Percentiles rank a stretch among this genome's conserved stretches.
phyloP scores from a whole-genome alignment of 2,113 vertebrate species.

The Pantherophis guttatus region DNA sequence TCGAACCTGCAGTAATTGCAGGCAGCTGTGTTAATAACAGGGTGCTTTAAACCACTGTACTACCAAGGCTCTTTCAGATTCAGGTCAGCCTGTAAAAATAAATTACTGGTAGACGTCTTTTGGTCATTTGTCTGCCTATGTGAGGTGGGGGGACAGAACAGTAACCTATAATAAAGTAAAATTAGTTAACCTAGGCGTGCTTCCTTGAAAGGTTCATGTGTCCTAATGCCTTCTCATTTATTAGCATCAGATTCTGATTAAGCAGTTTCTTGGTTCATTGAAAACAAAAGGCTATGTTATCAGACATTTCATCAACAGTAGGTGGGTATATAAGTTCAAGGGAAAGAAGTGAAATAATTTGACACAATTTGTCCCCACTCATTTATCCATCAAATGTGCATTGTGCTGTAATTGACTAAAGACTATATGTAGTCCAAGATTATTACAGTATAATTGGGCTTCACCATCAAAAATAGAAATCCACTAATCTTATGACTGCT shows the following conservation, averaged over 20 bases:
- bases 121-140: too few relatives aligned
- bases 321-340: not conserved
- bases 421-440: too few relatives aligned
- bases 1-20: too few relatives aligned
- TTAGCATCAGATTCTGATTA: not conserved
- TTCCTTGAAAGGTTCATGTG: not conserved
- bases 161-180: not conserved
- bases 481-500: not conserved
- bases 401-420: not conserved
- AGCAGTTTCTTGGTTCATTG: not conserved
- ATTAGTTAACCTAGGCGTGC: not conserved
- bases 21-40: too few relatives aligned
- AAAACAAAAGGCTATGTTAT: not conserved
- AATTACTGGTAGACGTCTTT: too few relatives aligned
- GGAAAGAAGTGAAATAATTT: not conserved
- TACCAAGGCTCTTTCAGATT: too few relatives aligned
- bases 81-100: too few relatives aligned
- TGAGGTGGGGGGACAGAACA: too few relatives aligned
- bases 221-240: not conserved
- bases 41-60: too few relatives aligned
- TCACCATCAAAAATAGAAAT: not conserved
- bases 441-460: not conserved
- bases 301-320: not conserved
- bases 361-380: not conserved
- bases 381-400: not conserved